Conservation (phyloP, 2,113 vertebrate genomes). For the Urocitellus parryii region DNA sequence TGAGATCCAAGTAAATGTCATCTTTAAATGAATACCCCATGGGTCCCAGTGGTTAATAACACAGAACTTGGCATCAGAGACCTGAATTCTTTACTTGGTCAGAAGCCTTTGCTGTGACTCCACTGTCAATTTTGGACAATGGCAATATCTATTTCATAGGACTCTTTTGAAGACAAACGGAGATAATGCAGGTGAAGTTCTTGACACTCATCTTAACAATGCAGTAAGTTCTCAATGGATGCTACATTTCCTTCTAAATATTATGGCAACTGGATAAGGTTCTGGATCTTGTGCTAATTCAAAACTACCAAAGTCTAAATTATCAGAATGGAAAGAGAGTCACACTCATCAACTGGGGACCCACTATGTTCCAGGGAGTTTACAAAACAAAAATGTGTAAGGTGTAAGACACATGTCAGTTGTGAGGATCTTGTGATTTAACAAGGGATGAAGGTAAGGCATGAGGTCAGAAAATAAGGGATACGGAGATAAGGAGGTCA, state of each 20-base stretch:
- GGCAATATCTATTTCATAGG: not conserved
- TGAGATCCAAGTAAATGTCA: not conserved
- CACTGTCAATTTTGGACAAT: not conserved
- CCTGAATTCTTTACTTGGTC: not conserved
- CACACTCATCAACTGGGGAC: not conserved
- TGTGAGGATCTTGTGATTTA: not conserved
- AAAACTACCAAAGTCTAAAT: not conserved
- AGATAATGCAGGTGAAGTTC: not conserved
- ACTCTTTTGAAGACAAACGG: not conserved
- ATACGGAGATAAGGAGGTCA: not conserved
- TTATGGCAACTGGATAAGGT: not conserved
- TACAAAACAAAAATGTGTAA: not conserved
- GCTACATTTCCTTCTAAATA: slow-evolving; percentile 21
- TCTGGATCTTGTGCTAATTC: not conserved
- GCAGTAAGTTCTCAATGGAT: not conserved
- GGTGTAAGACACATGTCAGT: not conserved
- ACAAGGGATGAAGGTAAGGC: not conserved
- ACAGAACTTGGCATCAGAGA: not conserved
- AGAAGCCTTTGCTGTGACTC: not conserved
- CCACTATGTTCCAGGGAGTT: not conserved
- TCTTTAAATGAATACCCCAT: not conserved
- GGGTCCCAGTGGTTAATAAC: not conserved
- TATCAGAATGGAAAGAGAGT: not conserved
- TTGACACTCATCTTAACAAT: not conserved
- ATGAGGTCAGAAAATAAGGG: not conserved